Evolutionary conservation across 2,888 invertebrate genomes (phyloP).

Genomic region (Drosophila planitibia): DNA sequence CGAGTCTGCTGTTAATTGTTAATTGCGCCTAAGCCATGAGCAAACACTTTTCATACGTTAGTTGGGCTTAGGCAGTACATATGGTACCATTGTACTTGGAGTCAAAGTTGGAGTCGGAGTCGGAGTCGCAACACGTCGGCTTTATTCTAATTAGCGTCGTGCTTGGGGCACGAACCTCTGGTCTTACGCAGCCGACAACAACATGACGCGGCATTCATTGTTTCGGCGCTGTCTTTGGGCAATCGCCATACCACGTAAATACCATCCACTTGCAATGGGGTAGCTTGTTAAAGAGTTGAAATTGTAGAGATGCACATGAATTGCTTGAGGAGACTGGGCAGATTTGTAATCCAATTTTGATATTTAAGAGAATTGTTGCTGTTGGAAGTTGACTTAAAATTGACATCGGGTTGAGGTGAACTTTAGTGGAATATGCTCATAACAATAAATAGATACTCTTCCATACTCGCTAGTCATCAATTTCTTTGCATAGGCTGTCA

Average conservation of each 20-base stretch:
- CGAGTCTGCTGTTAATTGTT: conserved; percentile 34
- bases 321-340: no score
- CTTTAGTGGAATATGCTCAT: background rate
- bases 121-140: conserved; percentile 35
- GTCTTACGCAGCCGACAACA: conserved; percentile 55
- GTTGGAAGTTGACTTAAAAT: background rate
- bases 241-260: conserved; percentile 3
- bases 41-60: conserved; percentile 60
- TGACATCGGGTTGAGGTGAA: background rate
- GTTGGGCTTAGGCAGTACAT: background rate
- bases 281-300: background rate
- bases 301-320: background rate
- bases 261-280: background rate
- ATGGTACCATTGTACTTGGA: conserved; percentile 8
- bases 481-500: no score
- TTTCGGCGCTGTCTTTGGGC: conserved; percentile 31
- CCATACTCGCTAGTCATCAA: background rate
- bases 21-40: conserved; percentile 72
- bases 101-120: background rate
- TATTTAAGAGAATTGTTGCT: background rate
- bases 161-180: conserved; percentile 57
- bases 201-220: conserved; percentile 60
- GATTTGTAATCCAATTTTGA: background rate
- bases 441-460: background rate
- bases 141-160: conserved; percentile 82